A percentile compares a stretch with the other conserved stretches of the same genome.
These are phyloP conservation scores for Apantesis nais DNA, from an alignment of 2,888 invertebrate genomes.

Conservation along the genomic window DNA sequence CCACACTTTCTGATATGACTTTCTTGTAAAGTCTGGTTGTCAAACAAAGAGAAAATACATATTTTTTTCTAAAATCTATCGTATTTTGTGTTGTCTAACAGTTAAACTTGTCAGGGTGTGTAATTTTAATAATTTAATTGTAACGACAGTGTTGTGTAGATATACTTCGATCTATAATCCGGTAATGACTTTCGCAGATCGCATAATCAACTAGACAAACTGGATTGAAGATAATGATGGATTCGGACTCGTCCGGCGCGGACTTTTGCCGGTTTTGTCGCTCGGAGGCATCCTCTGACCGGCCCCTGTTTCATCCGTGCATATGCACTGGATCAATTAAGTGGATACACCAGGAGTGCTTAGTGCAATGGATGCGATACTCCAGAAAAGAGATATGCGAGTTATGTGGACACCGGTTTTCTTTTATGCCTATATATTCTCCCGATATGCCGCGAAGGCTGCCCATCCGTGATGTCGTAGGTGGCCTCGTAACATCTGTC, in stretches of 20 bases:
- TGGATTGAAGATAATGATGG: slow-evolving; percentile 81
- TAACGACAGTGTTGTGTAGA: slow-evolving; percentile 22
- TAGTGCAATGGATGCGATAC: slow-evolving; percentile 99
- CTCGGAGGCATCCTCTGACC: slow-evolving; percentile 95
- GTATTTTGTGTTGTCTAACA: slow-evolving; percentile 55
- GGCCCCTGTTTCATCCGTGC: slow-evolving; percentile 98
- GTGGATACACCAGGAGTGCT: slow-evolving; percentile 99
- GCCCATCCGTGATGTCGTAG: slow-evolving; percentile 96
- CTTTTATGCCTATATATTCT: slow-evolving; percentile 99
- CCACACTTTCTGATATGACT: slow-evolving; percentile 51
- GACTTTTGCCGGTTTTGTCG: slow-evolving; percentile 99
- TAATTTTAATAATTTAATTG: slow-evolving; percentile 31
- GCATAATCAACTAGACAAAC: slow-evolving; percentile 72
- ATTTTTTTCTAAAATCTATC: slow-evolving; percentile 60
- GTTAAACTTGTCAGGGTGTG: slow-evolving; percentile 57
- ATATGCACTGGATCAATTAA: slow-evolving; percentile 99
- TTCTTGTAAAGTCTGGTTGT: slow-evolving; percentile 51
- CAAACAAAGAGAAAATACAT: slow-evolving; percentile 68
- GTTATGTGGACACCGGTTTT: slow-evolving; percentile 98
- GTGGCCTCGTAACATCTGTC: slow-evolving; percentile 95
- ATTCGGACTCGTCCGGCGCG: slow-evolving; percentile 85
- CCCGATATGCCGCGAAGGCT: slow-evolving; percentile 99
- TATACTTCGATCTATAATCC: slow-evolving; percentile 39
- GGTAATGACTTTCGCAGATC: slow-evolving; percentile 68
- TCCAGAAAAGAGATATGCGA: slow-evolving; percentile 99